phyloP scores from a whole-genome alignment of 2,888 invertebrate species.

The Sphaerophoria taeniata region DNA sequence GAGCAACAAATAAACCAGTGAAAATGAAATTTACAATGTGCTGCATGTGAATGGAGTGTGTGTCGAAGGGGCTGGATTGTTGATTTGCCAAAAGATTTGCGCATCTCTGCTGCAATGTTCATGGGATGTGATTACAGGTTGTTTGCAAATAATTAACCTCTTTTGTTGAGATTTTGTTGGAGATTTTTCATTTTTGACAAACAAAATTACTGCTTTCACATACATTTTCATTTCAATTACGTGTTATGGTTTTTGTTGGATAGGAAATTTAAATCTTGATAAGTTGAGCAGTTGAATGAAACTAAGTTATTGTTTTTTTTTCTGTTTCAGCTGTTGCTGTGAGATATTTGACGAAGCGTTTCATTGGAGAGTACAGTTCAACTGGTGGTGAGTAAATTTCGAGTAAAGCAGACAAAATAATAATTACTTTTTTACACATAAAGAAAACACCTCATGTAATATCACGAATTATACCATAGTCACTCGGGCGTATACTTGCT shows the following conservation, averaged over 20 bases:
- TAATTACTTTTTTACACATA: not conserved
- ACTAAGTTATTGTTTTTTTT: constrained; percentile 33
- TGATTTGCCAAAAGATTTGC: constrained; percentile 43
- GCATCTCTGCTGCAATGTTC: constrained; percentile 27
- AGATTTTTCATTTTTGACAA: not conserved
- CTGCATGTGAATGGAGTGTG: constrained; percentile 61
- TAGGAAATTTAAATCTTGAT: constrained; percentile 1
- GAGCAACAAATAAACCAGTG: constrained; percentile 17
- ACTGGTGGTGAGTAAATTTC: constrained; percentile 87
- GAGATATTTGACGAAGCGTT: constrained; percentile 90
- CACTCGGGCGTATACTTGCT: too few relatives aligned
- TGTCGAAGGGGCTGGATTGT: constrained; percentile 43
- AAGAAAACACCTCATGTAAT: not conserved
- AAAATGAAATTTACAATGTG: constrained; percentile 69
- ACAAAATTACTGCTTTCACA: constrained; percentile 7
- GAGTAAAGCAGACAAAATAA: not conserved
- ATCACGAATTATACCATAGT: too few relatives aligned
- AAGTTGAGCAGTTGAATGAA: constrained; percentile 3
- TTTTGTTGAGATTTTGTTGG: constrained; percentile 46
- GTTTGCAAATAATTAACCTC: constrained; percentile 68
- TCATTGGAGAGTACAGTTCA: constrained; percentile 92
- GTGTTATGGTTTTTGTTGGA: not conserved
- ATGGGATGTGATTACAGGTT: constrained; percentile 51
- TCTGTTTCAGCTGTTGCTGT: constrained; percentile 89
- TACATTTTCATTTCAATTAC: constrained; percentile 7